A percentile compares a stretch with the other conserved stretches of the same genome.
Evolutionary conservation across 2,797 vertebrate species (phyloP).

Genomic region (Ctenochaetus hawaiiensis): DNA sequence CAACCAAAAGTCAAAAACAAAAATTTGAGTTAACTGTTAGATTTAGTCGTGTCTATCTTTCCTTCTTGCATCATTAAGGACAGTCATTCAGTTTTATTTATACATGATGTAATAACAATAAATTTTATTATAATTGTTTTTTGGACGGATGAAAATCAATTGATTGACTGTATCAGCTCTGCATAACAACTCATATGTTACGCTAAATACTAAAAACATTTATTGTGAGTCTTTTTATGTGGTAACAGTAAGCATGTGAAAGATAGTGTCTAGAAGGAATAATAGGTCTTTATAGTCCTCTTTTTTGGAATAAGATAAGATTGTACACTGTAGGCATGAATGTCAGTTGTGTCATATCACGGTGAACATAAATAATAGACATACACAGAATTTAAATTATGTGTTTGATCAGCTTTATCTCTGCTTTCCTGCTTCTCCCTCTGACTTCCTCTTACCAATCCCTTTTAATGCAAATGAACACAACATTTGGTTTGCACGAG

Average conservation of each 20-base stretch:
- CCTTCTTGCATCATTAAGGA: too few relatives aligned
- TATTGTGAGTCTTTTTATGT: neutral
- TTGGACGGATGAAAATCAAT: too few relatives aligned
- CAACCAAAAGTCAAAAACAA: neutral
- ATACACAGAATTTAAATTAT: neutral
- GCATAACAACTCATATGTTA: neutral
- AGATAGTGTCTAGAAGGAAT: neutral
- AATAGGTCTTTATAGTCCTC: neutral
- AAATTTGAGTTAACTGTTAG: too few relatives aligned
- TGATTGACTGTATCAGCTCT: neutral
- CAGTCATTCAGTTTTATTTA: too few relatives aligned
- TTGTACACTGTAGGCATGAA: neutral
- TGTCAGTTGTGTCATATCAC: neutral
- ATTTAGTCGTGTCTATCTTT: too few relatives aligned
- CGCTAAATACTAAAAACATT: neutral
- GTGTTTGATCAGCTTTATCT: neutral
- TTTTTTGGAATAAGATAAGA: neutral
- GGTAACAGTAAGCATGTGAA: neutral
- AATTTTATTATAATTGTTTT: too few relatives aligned
- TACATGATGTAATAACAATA: too few relatives aligned
- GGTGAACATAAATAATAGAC: neutral
- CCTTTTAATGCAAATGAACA: constrained; percentile 6
- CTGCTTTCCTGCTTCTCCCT: neutral
- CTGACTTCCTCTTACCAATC: neutral
- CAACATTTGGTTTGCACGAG: neutral